A percentile compares a stretch with the other conserved stretches of the same genome.
phyloP scores from a whole-genome alignment of 1,140 invertebrate species.

The Antheraea pernyi region DNA sequence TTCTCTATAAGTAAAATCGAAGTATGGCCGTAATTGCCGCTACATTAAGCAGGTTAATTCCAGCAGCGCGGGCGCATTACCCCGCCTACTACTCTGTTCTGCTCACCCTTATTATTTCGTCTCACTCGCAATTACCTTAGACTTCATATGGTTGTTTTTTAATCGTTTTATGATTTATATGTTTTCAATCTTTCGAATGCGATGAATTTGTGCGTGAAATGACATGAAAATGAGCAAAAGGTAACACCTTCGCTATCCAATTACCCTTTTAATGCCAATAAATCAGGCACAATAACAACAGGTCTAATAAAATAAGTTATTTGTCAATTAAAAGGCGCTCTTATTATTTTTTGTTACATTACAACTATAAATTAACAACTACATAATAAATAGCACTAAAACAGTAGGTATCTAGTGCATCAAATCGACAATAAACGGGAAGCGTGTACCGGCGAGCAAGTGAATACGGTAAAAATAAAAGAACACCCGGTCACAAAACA shows the following conservation, averaged over 20 bases:
- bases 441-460: slow-evolving; percentile 14
- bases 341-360: too few relatives aligned
- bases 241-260: neutral
- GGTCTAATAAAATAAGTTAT: too few relatives aligned
- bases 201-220: neutral
- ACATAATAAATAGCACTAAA: too few relatives aligned
- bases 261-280: too few relatives aligned
- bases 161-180: neutral
- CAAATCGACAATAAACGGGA: neutral
- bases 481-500: slow-evolving; percentile 39
- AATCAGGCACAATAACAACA: too few relatives aligned
- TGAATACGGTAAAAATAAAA: slow-evolving; percentile 31
- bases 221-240: neutral
- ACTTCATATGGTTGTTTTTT: neutral
- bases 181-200: neutral
- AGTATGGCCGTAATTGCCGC: neutral
- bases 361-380: too few relatives aligned
- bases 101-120: neutral
- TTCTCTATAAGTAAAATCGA: neutral
- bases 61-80: neutral
- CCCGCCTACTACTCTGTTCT: neutral
- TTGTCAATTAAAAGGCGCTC: too few relatives aligned
- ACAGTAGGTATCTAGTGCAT: too few relatives aligned
- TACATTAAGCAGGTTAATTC: neutral
- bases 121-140: neutral